A percentile compares a stretch with the other conserved stretches of the same genome.
phyloP scores from a whole-genome alignment of 2,113 vertebrate species.

The Manacus vitellinus region DNA sequence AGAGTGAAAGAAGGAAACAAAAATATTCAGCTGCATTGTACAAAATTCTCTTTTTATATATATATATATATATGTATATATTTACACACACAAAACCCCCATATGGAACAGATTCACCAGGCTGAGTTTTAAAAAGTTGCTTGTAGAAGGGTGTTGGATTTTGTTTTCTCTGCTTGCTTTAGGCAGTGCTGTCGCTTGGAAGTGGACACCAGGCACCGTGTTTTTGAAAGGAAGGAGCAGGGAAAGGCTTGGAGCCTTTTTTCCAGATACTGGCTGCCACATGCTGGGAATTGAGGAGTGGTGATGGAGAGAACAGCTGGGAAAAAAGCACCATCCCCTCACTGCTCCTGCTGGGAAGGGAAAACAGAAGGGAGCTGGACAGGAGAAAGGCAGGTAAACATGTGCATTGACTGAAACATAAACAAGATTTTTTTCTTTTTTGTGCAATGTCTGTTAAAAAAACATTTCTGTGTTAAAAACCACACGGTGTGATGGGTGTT shows the following conservation, averaged over 20 bases:
- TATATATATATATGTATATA: not conserved
- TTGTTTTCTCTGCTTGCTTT: constrained; percentile 77
- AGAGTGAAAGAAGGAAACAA: constrained; percentile 69
- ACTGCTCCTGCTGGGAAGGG: constrained; percentile 58
- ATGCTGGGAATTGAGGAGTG: constrained; percentile 10
- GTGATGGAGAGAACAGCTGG: not conserved
- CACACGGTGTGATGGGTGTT: not conserved
- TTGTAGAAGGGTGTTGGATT: constrained; percentile 69
- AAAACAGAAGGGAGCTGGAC: constrained; percentile 28
- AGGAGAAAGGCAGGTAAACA: constrained; percentile 30
- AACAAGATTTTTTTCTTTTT: constrained; percentile 5
- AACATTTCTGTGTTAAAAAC: not conserved
- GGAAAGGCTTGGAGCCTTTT: constrained; percentile 48
- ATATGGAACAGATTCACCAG: constrained; percentile 66
- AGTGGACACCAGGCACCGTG: constrained; percentile 68
- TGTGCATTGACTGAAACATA: constrained; percentile 16
- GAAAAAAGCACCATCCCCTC: constrained; percentile 44
- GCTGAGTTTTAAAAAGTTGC: constrained; percentile 73
- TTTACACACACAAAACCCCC: constrained; percentile 64
- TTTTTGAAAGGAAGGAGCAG: constrained; percentile 67
- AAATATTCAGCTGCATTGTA: constrained; percentile 72
- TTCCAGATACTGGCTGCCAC: constrained; percentile 27
- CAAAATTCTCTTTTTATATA: constrained; percentile 65
- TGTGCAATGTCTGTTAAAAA: constrained; percentile 43
- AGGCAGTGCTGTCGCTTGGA: constrained; percentile 75